Conservation (phyloP, 2,888 invertebrate species). For the Pyrochroa serraticornis region DNA sequence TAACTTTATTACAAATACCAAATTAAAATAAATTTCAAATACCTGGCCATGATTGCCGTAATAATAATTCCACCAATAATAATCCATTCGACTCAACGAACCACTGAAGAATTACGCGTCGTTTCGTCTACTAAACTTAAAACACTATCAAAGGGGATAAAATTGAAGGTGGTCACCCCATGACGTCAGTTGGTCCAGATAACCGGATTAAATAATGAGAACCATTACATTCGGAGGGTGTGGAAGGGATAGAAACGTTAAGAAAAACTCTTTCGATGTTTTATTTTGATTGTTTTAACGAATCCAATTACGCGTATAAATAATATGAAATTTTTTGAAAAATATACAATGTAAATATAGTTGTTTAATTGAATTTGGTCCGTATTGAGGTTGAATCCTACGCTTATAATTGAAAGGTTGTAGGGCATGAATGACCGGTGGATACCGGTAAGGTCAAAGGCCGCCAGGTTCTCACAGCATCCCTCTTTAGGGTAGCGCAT, state of each 20-base stretch:
- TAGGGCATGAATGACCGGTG: constrained; percentile 12
- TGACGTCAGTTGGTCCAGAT: constrained; percentile 44
- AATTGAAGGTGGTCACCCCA: constrained; percentile 38
- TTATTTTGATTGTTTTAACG: too few species aligned
- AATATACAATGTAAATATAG: too few species aligned
- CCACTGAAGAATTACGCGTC: constrained; percentile 3
- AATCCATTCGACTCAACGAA: background rate
- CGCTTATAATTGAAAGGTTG: background rate
- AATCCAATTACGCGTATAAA: too few species aligned
- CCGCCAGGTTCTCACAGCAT: constrained; percentile 43
- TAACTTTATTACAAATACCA: too few species aligned
- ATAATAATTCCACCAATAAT: constrained; percentile 32
- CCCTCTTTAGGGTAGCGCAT: constrained; percentile 11
- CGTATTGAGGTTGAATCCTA: too few species aligned
- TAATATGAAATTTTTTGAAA: too few species aligned
- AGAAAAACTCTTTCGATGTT: too few species aligned
- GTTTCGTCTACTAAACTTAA: constrained; percentile 14
- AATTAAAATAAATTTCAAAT: background rate
- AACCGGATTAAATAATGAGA: constrained; percentile 42
- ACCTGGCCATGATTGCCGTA: constrained; percentile 23
- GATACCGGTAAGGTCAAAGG: constrained; percentile 36
- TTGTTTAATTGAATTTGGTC: too few species aligned
- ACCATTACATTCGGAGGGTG: background rate
- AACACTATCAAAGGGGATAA: constrained; percentile 35
- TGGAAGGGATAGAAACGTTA: constrained; percentile 1